Evolutionary conservation across 2,888 invertebrate genomes (phyloP), one percentile per base, ranked within the genome.

Genomic region (Acrobasis repandana): DNA sequence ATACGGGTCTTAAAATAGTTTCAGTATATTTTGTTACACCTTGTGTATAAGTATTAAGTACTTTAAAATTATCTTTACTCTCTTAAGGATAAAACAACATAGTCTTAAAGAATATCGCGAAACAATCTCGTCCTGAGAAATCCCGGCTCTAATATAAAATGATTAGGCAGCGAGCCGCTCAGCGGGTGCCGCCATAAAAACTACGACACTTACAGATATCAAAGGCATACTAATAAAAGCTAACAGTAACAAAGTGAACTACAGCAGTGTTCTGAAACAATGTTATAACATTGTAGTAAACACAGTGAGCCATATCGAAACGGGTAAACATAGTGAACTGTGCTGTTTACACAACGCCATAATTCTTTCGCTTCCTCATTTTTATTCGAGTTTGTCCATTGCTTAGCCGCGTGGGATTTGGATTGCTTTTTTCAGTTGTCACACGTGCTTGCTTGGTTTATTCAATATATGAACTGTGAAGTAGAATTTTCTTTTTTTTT

Each of bases 151-250:
- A 75, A 76, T 76, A 77, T 78, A 79, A 80, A 83, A 79, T 80
- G 77, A 83, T 83, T 82, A 78, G 77, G 73, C 79, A 80, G 77
- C 71, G 70, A 75, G 70, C 70, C 73, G 72, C 71, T 73, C 71
- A 68, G 68, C 72, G 73, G 74, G 77, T 68, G 71, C 69, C 69
- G 74, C 77, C 73, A 77, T 84, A 84, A 86, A 86, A 87, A 83
- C 80, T 77, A 74, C 79, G 80, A 79, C 83, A 84, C 83, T 82
- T 78, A 74, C 72, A 74, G 75, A 82, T 80, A 84, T 85, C 84
- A 85, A 83, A 86, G 79, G 78, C 77, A 71, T 70, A 77, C 80
- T 83, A 86, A 86, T 86, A 86, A 86, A 87, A 84, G 77, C 76
- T 78, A 82, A 80, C 76, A 77, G 75, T 79, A 76, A 80, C 77